Conservation (phyloP, 53 echinoderm and acorn worm genomes). For the Arbacia lixula region DNA sequence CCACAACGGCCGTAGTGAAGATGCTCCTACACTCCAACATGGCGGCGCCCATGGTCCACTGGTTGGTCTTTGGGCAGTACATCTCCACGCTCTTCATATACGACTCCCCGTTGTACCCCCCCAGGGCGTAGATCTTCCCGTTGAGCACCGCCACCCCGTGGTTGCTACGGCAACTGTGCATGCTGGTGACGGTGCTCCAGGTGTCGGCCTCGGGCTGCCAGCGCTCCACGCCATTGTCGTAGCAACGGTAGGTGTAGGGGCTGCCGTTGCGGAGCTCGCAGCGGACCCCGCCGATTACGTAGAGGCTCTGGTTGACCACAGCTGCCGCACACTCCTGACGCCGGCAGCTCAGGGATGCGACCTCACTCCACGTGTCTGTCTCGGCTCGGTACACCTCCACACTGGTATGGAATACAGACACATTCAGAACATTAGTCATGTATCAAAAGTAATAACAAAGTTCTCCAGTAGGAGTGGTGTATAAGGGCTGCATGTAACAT, state of each 20-base stretch:
- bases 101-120: constrained; percentile 85
- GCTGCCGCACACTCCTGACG: constrained; percentile 91
- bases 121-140: constrained; percentile 85
- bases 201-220: constrained; percentile 80
- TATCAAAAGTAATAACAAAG: too few species aligned
- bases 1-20: constrained; percentile 74
- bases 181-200: constrained; percentile 79
- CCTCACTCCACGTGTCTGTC: constrained; percentile 75
- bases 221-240: constrained; percentile 83
- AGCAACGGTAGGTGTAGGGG: constrained; percentile 68
- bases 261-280: constrained; percentile 76
- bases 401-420: too few species aligned
- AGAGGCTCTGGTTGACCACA: constrained; percentile 78
- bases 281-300: constrained; percentile 82
- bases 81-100: constrained; percentile 91
- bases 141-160: constrained; percentile 91
- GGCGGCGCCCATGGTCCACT: constrained; percentile 78
- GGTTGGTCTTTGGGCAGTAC: constrained; percentile 71
- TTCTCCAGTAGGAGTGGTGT: too few species aligned
- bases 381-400: constrained; percentile 80
- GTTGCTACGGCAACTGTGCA: constrained; percentile 85
- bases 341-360: constrained; percentile 82
- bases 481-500: too few species aligned
- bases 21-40: constrained; percentile 88
- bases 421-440: too few species aligned